Percentiles rank a stretch among this genome's conserved stretches.
phyloP scores from a whole-genome alignment of 2,797 vertebrate species.

The Pteropus rufus region DNA sequence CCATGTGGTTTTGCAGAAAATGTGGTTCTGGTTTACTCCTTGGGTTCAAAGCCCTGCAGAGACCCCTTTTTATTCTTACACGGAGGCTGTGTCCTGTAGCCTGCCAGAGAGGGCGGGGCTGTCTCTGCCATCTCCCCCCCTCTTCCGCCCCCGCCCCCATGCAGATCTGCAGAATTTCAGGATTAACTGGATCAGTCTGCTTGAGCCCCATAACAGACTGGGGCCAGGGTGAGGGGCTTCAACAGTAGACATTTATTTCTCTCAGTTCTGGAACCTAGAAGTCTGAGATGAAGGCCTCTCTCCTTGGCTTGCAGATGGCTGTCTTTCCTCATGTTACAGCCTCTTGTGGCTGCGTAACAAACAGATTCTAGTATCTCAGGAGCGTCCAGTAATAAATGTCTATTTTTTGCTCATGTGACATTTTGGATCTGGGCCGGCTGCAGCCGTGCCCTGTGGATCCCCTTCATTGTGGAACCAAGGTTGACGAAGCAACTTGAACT shows the following conservation, averaged over 20 bases:
- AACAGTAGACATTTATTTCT: not conserved
- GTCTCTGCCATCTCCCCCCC: fast-evolving
- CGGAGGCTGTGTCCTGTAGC: not conserved
- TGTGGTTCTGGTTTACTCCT: not conserved
- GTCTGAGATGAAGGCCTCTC: not conserved
- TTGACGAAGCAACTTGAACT: not conserved
- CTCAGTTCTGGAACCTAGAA: not conserved
- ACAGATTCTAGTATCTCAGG: not conserved
- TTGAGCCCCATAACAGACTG: fast-evolving
- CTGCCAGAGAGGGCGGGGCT: not conserved
- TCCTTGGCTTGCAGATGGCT: not conserved
- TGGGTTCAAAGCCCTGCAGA: not conserved
- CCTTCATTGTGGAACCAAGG: not conserved
- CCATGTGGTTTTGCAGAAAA: not conserved
- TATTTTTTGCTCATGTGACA: not conserved
- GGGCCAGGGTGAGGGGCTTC: too few relatives aligned
- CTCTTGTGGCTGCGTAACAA: not conserved
- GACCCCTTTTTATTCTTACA: fast-evolving
- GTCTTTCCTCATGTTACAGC: too few relatives aligned
- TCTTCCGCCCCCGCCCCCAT: fast-evolving
- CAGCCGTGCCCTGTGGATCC: fast-evolving
- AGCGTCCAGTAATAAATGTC: not conserved
- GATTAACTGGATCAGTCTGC: too few relatives aligned
- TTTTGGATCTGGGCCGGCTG: not conserved
- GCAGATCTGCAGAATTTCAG: fast-evolving